These are phyloP conservation scores for Epirrhoe alternata DNA, from an alignment of 2,888 invertebrate species.

Conservation along the genomic window DNA sequence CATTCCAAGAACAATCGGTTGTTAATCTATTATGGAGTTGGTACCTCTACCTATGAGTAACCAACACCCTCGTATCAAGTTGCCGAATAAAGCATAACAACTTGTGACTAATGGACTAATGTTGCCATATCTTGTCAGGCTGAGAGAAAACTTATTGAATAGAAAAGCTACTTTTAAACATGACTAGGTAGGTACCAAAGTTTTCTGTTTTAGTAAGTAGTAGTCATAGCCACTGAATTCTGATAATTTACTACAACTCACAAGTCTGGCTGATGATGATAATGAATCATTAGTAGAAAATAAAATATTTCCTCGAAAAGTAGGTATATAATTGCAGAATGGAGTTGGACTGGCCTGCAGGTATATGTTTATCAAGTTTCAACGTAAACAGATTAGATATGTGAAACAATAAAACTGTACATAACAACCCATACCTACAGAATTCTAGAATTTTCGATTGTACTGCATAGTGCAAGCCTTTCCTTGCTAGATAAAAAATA, in stretches of 20 bases:
- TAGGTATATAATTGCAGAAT: background rate
- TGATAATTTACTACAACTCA: too few relatives aligned
- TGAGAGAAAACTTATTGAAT: background rate
- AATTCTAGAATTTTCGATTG: background rate
- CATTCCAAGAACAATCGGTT: conserved; percentile 42
- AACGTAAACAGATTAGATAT: background rate
- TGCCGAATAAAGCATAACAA: conserved; percentile 17
- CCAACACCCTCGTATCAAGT: conserved; percentile 13
- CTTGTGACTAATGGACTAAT: conserved; percentile 9
- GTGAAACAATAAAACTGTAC: background rate
- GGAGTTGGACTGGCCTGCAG: background rate
- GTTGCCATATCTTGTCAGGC: conserved; percentile 1
- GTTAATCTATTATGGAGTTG: conserved; percentile 26
- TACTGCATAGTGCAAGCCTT: background rate
- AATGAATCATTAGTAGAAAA: too few relatives aligned
- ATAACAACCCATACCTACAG: background rate
- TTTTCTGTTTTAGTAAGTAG: too few relatives aligned
- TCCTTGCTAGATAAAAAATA: background rate
- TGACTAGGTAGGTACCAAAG: too few relatives aligned
- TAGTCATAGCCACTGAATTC: too few relatives aligned
- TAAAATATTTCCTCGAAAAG: background rate
- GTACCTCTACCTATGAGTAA: conserved; percentile 2
- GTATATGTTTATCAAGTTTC: background rate
- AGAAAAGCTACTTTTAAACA: background rate
- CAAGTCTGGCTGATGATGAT: too few relatives aligned